Conservation (phyloP, 2,888 invertebrate genomes). For the Troglohyphantes excavatus region DNA sequence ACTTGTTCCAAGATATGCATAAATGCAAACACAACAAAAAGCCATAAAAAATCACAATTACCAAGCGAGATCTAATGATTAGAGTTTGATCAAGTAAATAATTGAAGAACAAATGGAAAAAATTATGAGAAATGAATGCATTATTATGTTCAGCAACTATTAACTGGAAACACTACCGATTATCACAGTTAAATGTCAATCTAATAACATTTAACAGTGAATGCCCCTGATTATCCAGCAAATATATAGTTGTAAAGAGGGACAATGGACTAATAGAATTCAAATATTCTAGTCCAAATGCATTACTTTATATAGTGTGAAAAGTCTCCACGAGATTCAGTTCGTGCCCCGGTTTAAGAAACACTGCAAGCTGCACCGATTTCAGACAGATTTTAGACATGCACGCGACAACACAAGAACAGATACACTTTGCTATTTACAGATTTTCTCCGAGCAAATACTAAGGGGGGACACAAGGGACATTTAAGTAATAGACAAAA, state of each 20-base stretch:
- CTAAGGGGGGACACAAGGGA: conserved; percentile 57
- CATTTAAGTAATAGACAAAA: conserved; percentile 57
- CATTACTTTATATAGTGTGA: conserved; percentile 16
- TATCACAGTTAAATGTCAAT: conserved; percentile 77
- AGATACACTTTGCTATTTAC: conserved; percentile 76
- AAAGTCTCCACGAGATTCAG: conserved; percentile 38
- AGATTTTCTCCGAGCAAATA: conserved; percentile 55
- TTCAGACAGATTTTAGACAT: conserved; percentile 68
- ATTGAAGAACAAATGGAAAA: conserved; percentile 7
- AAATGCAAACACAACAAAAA: conserved; percentile 8
- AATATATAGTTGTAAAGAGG: conserved; percentile 17
- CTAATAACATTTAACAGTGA: conserved; percentile 77
- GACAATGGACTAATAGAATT: conserved; percentile 30
- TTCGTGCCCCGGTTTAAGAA: conserved; percentile 19
- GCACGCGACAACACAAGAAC: conserved; percentile 69
- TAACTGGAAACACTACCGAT: conserved; percentile 69
- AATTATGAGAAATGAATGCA: conserved; percentile 11
- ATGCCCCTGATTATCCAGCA: conserved; percentile 52
- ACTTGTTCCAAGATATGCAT: conserved; percentile 25
- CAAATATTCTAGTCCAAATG: conserved; percentile 33
- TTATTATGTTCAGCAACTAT: conserved; percentile 37
- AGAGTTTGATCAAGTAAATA: conserved; percentile 27
- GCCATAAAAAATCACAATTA: conserved; percentile 20
- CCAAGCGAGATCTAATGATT: conserved; percentile 18
- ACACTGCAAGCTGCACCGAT: conserved; percentile 74